Evolutionary conservation across 2,113 vertebrate genomes (phyloP), one percentile per base, ranked within the genome.

Genomic region (Hydrolagus affinis): DNA sequence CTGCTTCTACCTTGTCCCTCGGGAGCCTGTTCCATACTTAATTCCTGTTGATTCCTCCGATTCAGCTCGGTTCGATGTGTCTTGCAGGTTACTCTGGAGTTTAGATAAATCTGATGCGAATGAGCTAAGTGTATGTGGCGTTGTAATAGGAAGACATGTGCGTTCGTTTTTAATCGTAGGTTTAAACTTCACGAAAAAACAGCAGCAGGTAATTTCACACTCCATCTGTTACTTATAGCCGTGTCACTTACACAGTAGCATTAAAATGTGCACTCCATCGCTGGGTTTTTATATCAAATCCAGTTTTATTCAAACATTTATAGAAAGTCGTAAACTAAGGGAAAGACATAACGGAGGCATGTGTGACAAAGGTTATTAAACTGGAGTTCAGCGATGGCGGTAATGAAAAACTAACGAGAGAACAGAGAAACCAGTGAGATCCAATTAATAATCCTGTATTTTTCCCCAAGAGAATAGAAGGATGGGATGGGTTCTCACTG

Each of bases 321-420:
- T 83, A 30, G 78, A 66, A 66, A 83, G 25, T 68, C 30, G 64
- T 4, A 32, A 83, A 44, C 44, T 44, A 1, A 44, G 44, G 44
- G 44, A 44, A 68, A 21, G 60, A 32, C 25, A 32, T 83, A 64
- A 83, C 23, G 6, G 28, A 62, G 60, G 66, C 25, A 32, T 2
- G 25, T 66, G 60, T 32, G 59, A 28, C 66, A 62, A 66, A 66
- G 15, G 66, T 83, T 60, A 83, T 68, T 83, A 83, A 66, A 83
- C 30, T 83, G 78, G 25, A 21, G 28, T 66, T 60, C 28, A 32
- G 25, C 23, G 64, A 32, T 25, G 62, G 8, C 25, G 66, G 44
- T 83, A 60, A 32, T 68, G 78, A 28, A 83, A 68, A 83, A 83
- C 28, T 83, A 64, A 83, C 32, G 62, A 66, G 15, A 83, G 78